These are phyloP conservation scores for Aporophyla nigra DNA, from an alignment of 2,888 invertebrate species.

Conservation along the genomic window DNA sequence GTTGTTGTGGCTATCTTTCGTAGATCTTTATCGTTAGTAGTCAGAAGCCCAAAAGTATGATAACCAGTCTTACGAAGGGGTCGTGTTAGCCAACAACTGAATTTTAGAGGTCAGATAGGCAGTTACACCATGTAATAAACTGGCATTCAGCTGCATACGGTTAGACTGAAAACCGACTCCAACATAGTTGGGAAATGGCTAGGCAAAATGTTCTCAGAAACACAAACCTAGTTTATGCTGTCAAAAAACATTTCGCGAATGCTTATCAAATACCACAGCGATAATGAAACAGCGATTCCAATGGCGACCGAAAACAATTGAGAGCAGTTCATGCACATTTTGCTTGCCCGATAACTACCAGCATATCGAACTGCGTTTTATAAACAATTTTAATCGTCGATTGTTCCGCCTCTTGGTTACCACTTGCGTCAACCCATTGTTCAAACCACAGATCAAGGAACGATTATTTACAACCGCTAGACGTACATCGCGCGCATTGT, in stretches of 20 bases:
- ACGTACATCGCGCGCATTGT: constrained; percentile 79
- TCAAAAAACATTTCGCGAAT: constrained; percentile 15
- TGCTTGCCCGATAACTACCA: constrained; percentile 75
- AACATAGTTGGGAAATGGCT: background rate
- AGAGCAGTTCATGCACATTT: constrained; percentile 63
- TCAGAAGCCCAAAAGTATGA: background rate
- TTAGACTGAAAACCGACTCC: background rate
- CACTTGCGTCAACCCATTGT: constrained; percentile 85
- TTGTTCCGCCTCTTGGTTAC: constrained; percentile 84
- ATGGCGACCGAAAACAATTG: constrained; percentile 67
- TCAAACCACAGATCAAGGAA: constrained; percentile 73
- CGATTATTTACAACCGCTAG: constrained; percentile 71
- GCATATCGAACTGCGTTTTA: constrained; percentile 82
- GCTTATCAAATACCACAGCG: constrained; percentile 66
- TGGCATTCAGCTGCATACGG: background rate
- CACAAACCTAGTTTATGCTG: background rate
- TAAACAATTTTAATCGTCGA: constrained; percentile 88
- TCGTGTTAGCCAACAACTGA: background rate
- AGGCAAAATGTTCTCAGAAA: background rate
- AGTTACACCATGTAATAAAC: background rate
- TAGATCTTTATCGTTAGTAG: background rate
- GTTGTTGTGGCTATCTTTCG: background rate
- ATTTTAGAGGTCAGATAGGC: background rate
- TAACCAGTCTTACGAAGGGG: background rate
- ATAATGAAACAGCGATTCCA: constrained; percentile 65